Evolutionary conservation across 2,888 invertebrate species (phyloP), one percentile per base, ranked within the genome.

Genomic region (Agrotis segetum): DNA sequence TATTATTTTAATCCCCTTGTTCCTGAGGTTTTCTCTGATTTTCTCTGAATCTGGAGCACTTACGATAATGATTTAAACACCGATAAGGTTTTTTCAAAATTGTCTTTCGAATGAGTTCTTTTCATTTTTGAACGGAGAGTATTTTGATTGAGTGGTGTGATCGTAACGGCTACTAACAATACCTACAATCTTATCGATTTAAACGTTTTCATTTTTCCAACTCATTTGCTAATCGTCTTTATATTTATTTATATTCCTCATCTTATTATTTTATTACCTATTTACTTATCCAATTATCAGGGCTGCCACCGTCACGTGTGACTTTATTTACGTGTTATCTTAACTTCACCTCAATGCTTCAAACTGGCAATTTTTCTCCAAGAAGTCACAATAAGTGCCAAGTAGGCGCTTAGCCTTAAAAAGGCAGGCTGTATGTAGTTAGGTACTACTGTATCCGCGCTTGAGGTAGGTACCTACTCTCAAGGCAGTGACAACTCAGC

Each of bases 1-100:
- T 4, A 64, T 44, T 4, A 19, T 6, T 55, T 47, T 67, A 88
- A 87, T 85, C 83, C 82, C 66, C 63, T 74, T 79, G 83, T 85
- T 83, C 83, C 86, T 52, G n/a, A 9, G 60, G 77, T 74, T 84
- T 87, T 85, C 63, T 29, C 0, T 1, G 13, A 2, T 50, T 80
- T 65, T 56, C 73, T 71, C 50, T 11, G 29, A 74, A 71, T 63
- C 47, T 62, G 53, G 9, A 34, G 13, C 24, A 5, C n/a, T 3
- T 0, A 49, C 14, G 1, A 1, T 0, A 3, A 0, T n/a, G 9
- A 13, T 17, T 11, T 7, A 47, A 17, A 17, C 13, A 4, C 0
- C 61, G 82, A 82, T 82, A 82, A 83, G 72, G 29, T 69, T 83
- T 75, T 71, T n/a, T 62, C 29, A 56, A 73, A 82, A 80, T 29